These are phyloP conservation scores for Himalopsyche japonica DNA, from an alignment of 2,888 invertebrate genomes.

Conservation along the genomic window DNA sequence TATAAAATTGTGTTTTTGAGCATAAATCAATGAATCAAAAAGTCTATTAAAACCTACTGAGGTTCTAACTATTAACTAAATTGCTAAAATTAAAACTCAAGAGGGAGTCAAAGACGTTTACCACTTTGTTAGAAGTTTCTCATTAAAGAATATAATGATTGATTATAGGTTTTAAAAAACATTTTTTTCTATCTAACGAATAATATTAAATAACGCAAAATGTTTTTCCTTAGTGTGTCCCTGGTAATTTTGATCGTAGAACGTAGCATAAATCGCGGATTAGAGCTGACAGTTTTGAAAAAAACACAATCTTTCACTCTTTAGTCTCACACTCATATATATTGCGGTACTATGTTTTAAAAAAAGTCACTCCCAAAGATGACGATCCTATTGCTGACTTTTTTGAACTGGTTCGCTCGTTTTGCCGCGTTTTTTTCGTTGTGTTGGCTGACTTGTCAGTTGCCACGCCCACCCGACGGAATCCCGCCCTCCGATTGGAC, in stretches of 20 bases:
- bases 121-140: too few relatives aligned
- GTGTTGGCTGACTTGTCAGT: conserved; percentile 6
- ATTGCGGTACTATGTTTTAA: not conserved
- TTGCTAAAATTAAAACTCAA: too few relatives aligned
- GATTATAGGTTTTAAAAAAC: too few relatives aligned
- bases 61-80: too few relatives aligned
- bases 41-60: too few relatives aligned
- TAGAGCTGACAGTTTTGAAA: conserved; percentile 20
- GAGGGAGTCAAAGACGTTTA: too few relatives aligned
- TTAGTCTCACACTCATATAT: not conserved
- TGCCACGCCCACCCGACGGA: conserved; percentile 32
- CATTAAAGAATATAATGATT: too few relatives aligned
- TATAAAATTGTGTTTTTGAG: too few relatives aligned
- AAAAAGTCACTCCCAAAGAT: conserved; percentile 12
- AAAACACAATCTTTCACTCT: not conserved
- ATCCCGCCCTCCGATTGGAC: conserved; percentile 38
- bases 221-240: not conserved
- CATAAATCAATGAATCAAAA: too few relatives aligned
- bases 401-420: not conserved
- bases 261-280: conserved; percentile 5
- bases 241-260: not conserved
- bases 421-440: conserved; percentile 18
- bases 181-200: too few relatives aligned
- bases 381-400: not conserved
- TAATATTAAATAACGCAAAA: too few relatives aligned